Percentiles rank a stretch among this genome's conserved stretches.
phyloP scores from a whole-genome alignment of 2,888 invertebrate species.

The Carcina quercana region DNA sequence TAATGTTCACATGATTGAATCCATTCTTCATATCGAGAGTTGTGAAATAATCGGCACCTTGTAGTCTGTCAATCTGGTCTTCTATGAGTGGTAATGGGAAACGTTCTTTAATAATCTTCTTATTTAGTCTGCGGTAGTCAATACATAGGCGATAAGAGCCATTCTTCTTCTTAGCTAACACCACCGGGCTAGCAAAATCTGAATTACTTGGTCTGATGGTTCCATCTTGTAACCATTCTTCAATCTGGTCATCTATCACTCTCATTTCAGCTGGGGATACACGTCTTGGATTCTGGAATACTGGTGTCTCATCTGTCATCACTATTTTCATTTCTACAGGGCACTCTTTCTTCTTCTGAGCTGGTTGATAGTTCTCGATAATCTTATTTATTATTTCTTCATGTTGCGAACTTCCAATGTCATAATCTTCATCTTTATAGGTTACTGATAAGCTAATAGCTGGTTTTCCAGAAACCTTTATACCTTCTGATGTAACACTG shows the following conservation, averaged over 20 bases:
- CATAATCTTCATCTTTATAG: not conserved
- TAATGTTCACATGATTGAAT: slow-evolving; percentile 33
- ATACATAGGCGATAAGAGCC: slow-evolving; percentile 23
- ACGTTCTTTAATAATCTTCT: slow-evolving; percentile 26
- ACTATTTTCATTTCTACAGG: slow-evolving; percentile 11
- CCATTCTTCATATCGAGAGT: slow-evolving; percentile 29
- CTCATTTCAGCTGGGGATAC: slow-evolving; percentile 8
- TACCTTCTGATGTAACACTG: slow-evolving; percentile 8
- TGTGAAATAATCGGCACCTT: slow-evolving; percentile 12
- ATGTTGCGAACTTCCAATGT: slow-evolving; percentile 3
- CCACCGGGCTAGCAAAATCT: slow-evolving; percentile 17
- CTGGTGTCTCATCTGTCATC: slow-evolving; percentile 7
- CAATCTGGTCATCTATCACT: slow-evolving; percentile 8
- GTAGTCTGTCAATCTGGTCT: slow-evolving; percentile 35
- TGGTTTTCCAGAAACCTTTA: slow-evolving; percentile 7
- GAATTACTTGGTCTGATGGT: slow-evolving; percentile 14
- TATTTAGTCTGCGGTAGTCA: slow-evolving; percentile 35
- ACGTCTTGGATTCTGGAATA: slow-evolving; percentile 10
- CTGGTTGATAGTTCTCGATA: slow-evolving; percentile 11
- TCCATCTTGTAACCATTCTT: slow-evolving; percentile 4
- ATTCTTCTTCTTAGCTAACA: slow-evolving; percentile 16
- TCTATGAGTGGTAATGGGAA: slow-evolving; percentile 38
- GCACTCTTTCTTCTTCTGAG: slow-evolving; percentile 3
- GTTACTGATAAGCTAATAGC: too few relatives aligned
- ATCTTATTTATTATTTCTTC: slow-evolving; percentile 6